Evolutionary conservation across 2,113 vertebrate species (phyloP).

Genomic region (Callipepla californica): DNA sequence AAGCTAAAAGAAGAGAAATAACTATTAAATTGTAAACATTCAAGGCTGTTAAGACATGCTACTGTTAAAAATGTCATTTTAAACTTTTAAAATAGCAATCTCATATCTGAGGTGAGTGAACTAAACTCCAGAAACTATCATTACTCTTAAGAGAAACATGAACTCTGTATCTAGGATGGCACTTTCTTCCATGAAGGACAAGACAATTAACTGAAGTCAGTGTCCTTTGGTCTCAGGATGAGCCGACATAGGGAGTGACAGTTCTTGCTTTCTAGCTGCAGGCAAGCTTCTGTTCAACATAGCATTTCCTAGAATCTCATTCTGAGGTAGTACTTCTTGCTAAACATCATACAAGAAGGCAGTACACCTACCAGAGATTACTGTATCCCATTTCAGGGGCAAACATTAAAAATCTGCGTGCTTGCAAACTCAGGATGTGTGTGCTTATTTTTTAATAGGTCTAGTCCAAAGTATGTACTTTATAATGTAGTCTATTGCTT

Average conservation of each 20-base stretch:
- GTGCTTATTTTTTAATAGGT: background rate
- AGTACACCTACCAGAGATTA: background rate
- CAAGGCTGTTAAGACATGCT: background rate
- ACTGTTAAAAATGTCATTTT: background rate
- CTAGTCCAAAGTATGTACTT: background rate
- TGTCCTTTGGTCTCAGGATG: background rate
- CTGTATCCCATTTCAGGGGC: background rate
- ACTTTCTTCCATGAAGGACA: background rate
- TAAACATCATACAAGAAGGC: background rate
- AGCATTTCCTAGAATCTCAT: background rate
- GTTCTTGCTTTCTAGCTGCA: background rate
- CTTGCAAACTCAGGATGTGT: background rate
- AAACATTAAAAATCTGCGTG: background rate
- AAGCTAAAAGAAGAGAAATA: conserved; percentile 14
- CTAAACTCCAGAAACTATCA: conserved; percentile 1
- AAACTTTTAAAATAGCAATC: background rate
- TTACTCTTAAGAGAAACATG: background rate
- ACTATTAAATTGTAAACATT: too few relatives aligned
- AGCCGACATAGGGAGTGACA: background rate
- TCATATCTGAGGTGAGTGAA: background rate
- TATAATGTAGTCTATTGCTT: background rate
- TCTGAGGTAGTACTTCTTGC: background rate
- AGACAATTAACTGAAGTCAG: background rate
- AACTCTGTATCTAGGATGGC: background rate
- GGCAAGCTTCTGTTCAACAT: background rate